Conservation (phyloP, 1,140 invertebrate genomes). For the Drosophila truncata region DNA sequence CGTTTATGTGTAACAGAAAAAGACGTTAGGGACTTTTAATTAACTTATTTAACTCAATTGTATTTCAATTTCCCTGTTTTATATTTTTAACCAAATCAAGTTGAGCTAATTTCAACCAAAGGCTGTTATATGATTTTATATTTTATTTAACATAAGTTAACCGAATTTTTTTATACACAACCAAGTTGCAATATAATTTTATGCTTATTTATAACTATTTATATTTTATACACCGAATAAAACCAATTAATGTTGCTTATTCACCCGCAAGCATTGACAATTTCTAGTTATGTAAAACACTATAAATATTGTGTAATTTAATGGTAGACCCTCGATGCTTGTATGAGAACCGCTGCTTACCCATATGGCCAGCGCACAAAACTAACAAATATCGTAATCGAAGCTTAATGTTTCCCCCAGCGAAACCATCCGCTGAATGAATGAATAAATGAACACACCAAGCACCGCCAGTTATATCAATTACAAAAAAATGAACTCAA, state of each 20-base stretch:
- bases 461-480: constrained; percentile 80
- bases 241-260: constrained; percentile 59
- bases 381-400: constrained; percentile 32
- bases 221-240: constrained; percentile 58
- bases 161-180: constrained; percentile 50
- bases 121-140: constrained; percentile 80
- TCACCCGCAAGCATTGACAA: constrained; percentile 55
- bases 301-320: constrained; percentile 44
- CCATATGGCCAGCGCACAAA: constrained; percentile 57
- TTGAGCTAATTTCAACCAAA: constrained; percentile 68
- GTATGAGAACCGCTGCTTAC: constrained; percentile 37
- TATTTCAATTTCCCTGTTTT: constrained; percentile 37
- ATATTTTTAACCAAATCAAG: constrained; percentile 60
- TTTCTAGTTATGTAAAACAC: constrained; percentile 59
- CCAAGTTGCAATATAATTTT: constrained; percentile 73
- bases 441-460: constrained; percentile 47
- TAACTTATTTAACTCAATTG: constrained; percentile 37
- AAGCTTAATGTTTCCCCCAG: constrained; percentile 23
- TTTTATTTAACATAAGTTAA: constrained; percentile 43
- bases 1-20: constrained; percentile 39
- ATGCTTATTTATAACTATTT: constrained; percentile 60
- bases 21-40: constrained; percentile 19
- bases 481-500: constrained; percentile 54
- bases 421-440: constrained; percentile 44
- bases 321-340: constrained; percentile 35